A percentile compares a stretch with the other conserved stretches of the same genome.
phyloP scores from a whole-genome alignment of 2,113 vertebrate species.

The Falcunculus frontatus region DNA sequence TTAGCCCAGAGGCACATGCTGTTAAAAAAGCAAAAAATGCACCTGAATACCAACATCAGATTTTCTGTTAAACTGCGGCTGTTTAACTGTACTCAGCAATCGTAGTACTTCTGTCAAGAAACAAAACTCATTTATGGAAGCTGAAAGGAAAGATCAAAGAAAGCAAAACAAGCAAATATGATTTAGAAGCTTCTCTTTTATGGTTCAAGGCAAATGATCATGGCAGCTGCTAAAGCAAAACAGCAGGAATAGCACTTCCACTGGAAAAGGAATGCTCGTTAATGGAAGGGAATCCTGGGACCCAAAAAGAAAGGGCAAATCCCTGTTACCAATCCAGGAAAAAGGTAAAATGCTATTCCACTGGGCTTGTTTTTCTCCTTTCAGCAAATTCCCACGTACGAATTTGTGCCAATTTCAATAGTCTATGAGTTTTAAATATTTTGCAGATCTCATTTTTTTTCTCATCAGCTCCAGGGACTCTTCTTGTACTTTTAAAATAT shows the following conservation, averaged over 20 bases:
- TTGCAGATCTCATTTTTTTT: background rate
- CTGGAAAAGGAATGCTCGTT: background rate
- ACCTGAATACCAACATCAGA: background rate
- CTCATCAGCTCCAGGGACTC: background rate
- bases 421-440: background rate
- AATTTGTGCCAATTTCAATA: background rate
- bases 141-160: background rate
- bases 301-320: background rate
- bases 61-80: background rate
- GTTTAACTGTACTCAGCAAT: background rate
- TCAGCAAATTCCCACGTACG: background rate
- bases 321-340: background rate
- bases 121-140: background rate
- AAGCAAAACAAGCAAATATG: background rate
- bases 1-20: background rate
- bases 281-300: background rate
- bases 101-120: background rate
- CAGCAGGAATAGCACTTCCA: background rate
- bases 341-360: background rate
- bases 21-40: background rate
- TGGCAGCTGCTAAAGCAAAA: background rate
- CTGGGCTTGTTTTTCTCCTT: background rate
- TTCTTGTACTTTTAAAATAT: background rate
- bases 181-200: background rate
- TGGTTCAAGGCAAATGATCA: fast-evolving